Conservation (phyloP, 2,888 invertebrate species). For the Meliscaeva auricollis region DNA sequence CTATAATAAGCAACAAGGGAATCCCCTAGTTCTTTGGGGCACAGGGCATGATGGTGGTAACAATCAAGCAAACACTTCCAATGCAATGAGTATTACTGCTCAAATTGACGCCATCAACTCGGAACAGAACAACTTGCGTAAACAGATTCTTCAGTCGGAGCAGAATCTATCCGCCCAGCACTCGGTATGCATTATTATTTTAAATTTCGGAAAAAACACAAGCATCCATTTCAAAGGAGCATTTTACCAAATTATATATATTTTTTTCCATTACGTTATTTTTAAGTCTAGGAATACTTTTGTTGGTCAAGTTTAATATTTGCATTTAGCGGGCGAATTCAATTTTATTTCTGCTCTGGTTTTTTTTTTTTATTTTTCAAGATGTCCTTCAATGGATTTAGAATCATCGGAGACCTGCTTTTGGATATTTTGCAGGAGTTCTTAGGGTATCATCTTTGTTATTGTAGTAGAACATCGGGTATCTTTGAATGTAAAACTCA, state of each 20-base stretch:
- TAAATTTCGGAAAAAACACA: slow-evolving; percentile 31
- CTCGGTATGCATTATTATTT: slow-evolving; percentile 86
- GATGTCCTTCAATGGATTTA: no score
- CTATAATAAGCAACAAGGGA: slow-evolving; percentile 46
- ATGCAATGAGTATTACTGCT: slow-evolving; percentile 79
- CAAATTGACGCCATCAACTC: slow-evolving; percentile 88
- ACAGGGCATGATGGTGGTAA: slow-evolving; percentile 53
- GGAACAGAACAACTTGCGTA: slow-evolving; percentile 93
- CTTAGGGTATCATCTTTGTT: no score
- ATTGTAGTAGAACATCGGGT: no score
- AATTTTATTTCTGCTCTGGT: not conserved
- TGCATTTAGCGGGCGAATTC: not conserved
- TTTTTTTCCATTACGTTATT: slow-evolving; percentile 28
- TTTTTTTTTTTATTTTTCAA: no score
- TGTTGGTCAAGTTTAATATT: not conserved
- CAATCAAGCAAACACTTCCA: slow-evolving; percentile 76
- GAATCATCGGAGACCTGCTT: no score
- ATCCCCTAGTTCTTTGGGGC: slow-evolving; percentile 64
- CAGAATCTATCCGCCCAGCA: slow-evolving; percentile 98
- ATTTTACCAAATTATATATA: not conserved
- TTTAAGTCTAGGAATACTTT: slow-evolving; percentile 21
- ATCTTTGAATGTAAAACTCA: no score
- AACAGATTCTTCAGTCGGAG: slow-evolving; percentile 98
- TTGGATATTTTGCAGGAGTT: no score
- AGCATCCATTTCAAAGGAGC: slow-evolving; percentile 1